These are phyloP conservation scores for Physocephala rufipes DNA, from an alignment of 2,888 invertebrate species.

Conservation along the genomic window DNA sequence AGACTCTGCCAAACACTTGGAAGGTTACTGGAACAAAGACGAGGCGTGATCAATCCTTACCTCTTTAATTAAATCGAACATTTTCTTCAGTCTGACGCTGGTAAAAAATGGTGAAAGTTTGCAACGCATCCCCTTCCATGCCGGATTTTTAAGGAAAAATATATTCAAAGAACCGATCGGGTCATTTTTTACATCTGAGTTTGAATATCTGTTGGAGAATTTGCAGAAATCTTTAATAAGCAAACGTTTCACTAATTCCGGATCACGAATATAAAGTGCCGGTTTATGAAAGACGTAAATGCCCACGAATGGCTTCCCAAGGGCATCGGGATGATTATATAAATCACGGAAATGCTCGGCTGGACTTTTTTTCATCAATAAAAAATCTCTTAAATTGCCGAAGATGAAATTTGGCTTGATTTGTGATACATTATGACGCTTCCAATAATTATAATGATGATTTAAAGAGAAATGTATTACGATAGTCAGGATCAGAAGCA, in stretches of 20 bases:
- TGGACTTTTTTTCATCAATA: conserved; percentile 58
- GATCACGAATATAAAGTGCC: conserved; percentile 65
- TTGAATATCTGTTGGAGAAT: conserved; percentile 63
- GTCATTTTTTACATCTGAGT: conserved; percentile 61
- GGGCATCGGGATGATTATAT: conserved; percentile 58
- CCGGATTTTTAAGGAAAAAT: conserved; percentile 66
- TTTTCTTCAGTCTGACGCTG: conserved; percentile 60
- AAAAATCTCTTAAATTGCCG: conserved; percentile 64
- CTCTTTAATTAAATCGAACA: conserved; percentile 61
- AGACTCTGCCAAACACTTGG: no score
- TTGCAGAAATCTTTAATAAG: conserved; percentile 66
- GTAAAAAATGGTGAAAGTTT: conserved; percentile 67
- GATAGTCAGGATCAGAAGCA: conserved; percentile 35
- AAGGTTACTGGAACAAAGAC: no score
- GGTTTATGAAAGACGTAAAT: conserved; percentile 67
- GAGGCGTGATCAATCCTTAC: conserved; percentile 49
- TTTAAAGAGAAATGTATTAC: conserved; percentile 44
- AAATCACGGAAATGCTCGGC: conserved; percentile 60
- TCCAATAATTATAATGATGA: conserved; percentile 57
- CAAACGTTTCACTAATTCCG: conserved; percentile 65
- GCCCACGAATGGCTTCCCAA: conserved; percentile 60
- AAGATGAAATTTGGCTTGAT: conserved; percentile 60
- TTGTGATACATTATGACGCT: conserved; percentile 58
- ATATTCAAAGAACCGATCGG: conserved; percentile 65
- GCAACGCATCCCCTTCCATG: conserved; percentile 66